Evolutionary conservation across 2,113 vertebrate genomes (phyloP), one percentile per base, ranked within the genome.

Genomic region (Engraulis encrasicolus): DNA sequence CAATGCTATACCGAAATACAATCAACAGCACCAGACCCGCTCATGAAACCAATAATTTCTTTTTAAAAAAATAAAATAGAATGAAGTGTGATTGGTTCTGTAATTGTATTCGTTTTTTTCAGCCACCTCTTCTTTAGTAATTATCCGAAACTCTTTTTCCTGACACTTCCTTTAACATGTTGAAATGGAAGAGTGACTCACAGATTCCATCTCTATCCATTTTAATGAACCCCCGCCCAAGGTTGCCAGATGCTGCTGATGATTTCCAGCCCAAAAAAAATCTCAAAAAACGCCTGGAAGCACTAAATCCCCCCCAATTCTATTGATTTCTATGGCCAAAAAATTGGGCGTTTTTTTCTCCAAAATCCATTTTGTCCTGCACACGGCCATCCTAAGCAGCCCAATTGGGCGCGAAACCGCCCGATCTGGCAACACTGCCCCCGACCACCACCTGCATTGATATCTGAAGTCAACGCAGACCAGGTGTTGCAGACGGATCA

Each of bases 21-120:
- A 83, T 86, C 74, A 86, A 82, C 79, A 31, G 78, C 74, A 85
- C 50, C 11, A 74, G 71, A 66, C 82, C 19, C 17, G 78, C 58
- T 40, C 49, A 78, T 82, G 91, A 91, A 93, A 93, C 87, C 88
- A 74, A 23, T 61, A 20, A 19, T 15, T 74, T 18, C 89, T 90
- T 40, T 50, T 27, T 54, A 49, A 49, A 79, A 90, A 92, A 91
- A 90, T n/a, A 89, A 91, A 91, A 94, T 93, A 91, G 93, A 89
- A 92, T 91, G 88, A 90, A 90, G 14, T 66, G 91, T 91, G 91
- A 93, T 93, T 95, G 92, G 90, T 85, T 85, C 88, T 84, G 87
- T 94, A 94, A 94, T 94, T 95, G 93, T 91, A 91, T 93, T 91
- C 89, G 78, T 88, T 92, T 95, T 93, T 88, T 92, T 92, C 92